Percentiles rank a stretch among this genome's conserved stretches.
Conservation (phyloP, 2,113 vertebrate species). For the Oryzias javanicus region DNA sequence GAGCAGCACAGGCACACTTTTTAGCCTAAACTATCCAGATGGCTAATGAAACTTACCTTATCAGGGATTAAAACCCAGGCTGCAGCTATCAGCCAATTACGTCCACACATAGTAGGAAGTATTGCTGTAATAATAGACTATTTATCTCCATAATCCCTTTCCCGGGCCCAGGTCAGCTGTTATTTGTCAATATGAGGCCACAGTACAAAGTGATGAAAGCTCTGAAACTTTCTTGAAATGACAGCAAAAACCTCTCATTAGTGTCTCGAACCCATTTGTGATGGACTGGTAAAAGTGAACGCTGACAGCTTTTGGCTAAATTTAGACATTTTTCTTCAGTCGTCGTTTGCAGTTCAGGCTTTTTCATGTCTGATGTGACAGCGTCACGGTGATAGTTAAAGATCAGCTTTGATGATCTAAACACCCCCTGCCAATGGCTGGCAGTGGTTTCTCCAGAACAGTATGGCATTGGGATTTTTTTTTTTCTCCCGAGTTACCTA, state of each 20-base stretch:
- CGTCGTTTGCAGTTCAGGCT: conserved; percentile 42
- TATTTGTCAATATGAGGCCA: conserved; percentile 64
- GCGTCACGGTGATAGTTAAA: conserved; percentile 53
- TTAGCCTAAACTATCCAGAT: conserved; percentile 65
- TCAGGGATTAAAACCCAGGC: conserved; percentile 71
- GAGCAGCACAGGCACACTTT: conserved; percentile 35
- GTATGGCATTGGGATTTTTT: conserved; percentile 24
- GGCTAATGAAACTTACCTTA: conserved; percentile 73
- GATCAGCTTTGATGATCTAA: conserved; percentile 67
- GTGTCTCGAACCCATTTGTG: conserved; percentile 48
- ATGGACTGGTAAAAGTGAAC: conserved; percentile 66
- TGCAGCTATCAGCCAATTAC: conserved; percentile 70
- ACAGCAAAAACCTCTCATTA: conserved; percentile 63
- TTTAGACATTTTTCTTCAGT: conserved; percentile 59
- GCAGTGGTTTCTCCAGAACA: conserved; percentile 54
- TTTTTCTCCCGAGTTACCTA: neutral
- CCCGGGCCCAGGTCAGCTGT: conserved; percentile 65
- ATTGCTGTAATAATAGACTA: conserved; percentile 63
- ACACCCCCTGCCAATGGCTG: conserved; percentile 60
- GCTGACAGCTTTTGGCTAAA: conserved; percentile 68
- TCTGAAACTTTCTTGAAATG: conserved; percentile 50
- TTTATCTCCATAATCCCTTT: conserved; percentile 71
- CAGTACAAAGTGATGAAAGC: conserved; percentile 60
- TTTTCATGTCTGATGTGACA: conserved; percentile 63
- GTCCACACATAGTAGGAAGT: conserved; percentile 46